Base-by-base conservation (phyloP, 2,888 invertebrate genomes). In the Dione vanillae region DNA sequence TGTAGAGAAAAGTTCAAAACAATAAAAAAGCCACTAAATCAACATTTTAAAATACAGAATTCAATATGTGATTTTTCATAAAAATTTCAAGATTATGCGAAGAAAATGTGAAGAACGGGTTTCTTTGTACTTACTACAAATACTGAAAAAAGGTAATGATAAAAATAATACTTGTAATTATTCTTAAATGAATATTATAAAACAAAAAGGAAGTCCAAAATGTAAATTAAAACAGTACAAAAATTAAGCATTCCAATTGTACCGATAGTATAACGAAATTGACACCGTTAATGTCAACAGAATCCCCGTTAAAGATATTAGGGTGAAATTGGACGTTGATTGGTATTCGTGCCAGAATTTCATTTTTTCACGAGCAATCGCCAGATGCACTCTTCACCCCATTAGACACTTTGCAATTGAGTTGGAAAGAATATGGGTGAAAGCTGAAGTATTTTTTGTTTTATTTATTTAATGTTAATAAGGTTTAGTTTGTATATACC, bases 291-390 rank as follows among this genome's bases (percentile, higher is more conserved):
- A 49, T 47, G 35, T 64, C 35, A 37, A 64, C 37, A 49, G 45
- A 47, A 14, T 49, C 14, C 62, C 37, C 49, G 37, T 49, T 49
- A 37, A 64, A 64, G 64, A 35, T 49, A 49, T 64, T 64, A 19
- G 14, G 49, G 19, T 37, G 49, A 59, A 64, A 64, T 64, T 64
- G 64, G 37, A 64, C 49, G 19, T 49, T 64, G 64, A 64, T 64
- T 64, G 64, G 49, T 37, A 16, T 45, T 37, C 62, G 37, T 37
- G 62, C 49, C 59, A 61, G 59, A 61, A 27, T 64, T 49, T 37
- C 37, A 64, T 64, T 68, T 61, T 61, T 68, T 62, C 67, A 16
- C 40, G 58, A 67, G 58, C 67, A 67, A 67, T 68, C 52, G 19
- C 49, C 49, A 43, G 61, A 52, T 68, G 67, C 67, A 52, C 43